Conservation (phyloP, 2,888 invertebrate species). For the Papilio demoleus region DNA sequence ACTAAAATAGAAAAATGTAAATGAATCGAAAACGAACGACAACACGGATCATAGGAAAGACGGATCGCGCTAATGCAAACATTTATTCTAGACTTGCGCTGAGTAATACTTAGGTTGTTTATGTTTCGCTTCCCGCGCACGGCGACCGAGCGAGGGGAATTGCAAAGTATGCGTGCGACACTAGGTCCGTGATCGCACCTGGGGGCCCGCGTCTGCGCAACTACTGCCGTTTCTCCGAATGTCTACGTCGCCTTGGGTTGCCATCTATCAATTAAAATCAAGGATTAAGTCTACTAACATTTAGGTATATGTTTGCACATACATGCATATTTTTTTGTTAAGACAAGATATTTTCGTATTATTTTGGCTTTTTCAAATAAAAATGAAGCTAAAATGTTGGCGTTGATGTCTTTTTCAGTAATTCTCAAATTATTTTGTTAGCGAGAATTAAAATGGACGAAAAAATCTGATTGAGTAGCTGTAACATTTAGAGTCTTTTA, state of each 20-base stretch:
- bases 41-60: constrained; percentile 26
- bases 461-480: background rate
- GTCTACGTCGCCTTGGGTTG: constrained; percentile 53
- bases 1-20: constrained; percentile 16
- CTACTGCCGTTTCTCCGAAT: constrained; percentile 61
- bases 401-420: background rate
- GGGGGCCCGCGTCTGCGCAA: constrained; percentile 52
- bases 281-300: constrained; percentile 10
- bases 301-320: background rate
- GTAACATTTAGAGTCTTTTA: too few relatives aligned
- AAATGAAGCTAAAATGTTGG: too few relatives aligned
- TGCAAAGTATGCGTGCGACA: constrained; percentile 53
- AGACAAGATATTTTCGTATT: too few relatives aligned
- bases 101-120: constrained; percentile 39
- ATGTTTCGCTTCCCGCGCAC: constrained; percentile 43
- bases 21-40: background rate
- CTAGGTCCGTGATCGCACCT: constrained; percentile 63
- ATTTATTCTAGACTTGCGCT: constrained; percentile 44
- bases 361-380: too few relatives aligned
- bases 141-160: constrained; percentile 41
- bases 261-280: constrained; percentile 29
- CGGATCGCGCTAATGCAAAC: constrained; percentile 39
- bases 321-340: background rate
- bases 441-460: background rate
- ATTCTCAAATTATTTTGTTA: background rate